phyloP scores from a whole-genome alignment of 2,113 vertebrate species.

The Coregonus clupeaformis region DNA sequence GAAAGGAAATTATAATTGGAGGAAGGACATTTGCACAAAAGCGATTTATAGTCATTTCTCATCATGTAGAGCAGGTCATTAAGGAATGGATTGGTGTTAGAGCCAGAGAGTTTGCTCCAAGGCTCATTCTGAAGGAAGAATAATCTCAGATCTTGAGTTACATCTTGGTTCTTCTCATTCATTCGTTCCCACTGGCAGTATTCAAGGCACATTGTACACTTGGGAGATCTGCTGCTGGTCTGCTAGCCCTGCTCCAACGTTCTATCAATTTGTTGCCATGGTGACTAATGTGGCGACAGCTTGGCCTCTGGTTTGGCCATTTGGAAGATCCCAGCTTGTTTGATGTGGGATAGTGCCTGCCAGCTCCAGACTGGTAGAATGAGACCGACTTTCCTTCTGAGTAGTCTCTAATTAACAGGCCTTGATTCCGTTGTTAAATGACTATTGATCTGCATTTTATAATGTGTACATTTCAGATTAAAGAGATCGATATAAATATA shows the following conservation, averaged over 20 bases:
- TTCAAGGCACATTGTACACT: conserved; percentile 58
- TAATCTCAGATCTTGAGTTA: conserved; percentile 1
- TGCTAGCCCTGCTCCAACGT: neutral
- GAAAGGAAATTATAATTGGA: conserved; percentile 32
- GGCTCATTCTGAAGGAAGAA: neutral
- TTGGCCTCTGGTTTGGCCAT: conserved; percentile 38
- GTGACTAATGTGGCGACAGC: conserved; percentile 59
- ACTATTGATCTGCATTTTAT: conserved; percentile 65
- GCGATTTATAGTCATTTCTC: conserved; percentile 15
- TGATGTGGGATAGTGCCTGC: conserved; percentile 64
- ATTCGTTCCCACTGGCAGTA: conserved; percentile 37
- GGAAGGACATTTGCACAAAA: conserved; percentile 2
- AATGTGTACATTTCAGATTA: conserved; percentile 38
- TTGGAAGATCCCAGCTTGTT: conserved; percentile 44
- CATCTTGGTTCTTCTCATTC: conserved; percentile 13
- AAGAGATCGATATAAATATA: neutral
- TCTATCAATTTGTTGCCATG: conserved; percentile 67
- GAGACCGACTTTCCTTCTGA: conserved; percentile 52
- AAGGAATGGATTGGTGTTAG: too few relatives aligned
- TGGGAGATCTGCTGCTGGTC: conserved; percentile 35
- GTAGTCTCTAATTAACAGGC: conserved; percentile 29
- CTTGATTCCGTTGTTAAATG: conserved; percentile 48
- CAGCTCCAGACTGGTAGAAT: conserved; percentile 44
- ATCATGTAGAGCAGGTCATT: conserved; percentile 1
- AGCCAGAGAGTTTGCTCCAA: too few relatives aligned